Percentiles rank a stretch among this genome's conserved stretches.
phyloP scores from a whole-genome alignment of 2,113 vertebrate species.

The Grammomys dolichurus region DNA sequence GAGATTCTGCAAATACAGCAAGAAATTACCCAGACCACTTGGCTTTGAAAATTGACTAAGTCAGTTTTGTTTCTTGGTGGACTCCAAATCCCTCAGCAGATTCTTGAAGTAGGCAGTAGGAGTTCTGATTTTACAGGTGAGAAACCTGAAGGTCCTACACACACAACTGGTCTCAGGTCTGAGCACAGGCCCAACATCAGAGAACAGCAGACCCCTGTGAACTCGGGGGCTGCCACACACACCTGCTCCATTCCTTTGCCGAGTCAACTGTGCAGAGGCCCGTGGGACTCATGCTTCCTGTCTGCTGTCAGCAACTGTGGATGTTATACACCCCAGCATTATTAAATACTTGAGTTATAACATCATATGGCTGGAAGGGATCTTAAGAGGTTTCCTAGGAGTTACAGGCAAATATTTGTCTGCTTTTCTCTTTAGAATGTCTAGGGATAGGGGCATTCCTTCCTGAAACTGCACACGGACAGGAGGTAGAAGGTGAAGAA shows the following conservation, averaged over 20 bases:
- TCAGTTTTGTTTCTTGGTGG: slow-evolving; percentile 9
- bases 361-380: slow-evolving; percentile 67
- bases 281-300: slow-evolving; percentile 57
- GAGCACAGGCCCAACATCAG: background rate
- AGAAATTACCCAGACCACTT: slow-evolving; percentile 24
- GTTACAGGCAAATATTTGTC: slow-evolving; percentile 79
- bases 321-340: slow-evolving; percentile 68
- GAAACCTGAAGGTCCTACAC: background rate
- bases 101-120: background rate
- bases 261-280: slow-evolving; percentile 27
- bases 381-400: slow-evolving; percentile 78
- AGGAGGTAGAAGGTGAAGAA: background rate
- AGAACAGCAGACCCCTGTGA: background rate
- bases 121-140: slow-evolving; percentile 26
- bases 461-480: slow-evolving; percentile 31
- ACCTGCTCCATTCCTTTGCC: slow-evolving; percentile 64
- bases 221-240: background rate
- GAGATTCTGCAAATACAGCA: background rate
- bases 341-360: slow-evolving; percentile 83
- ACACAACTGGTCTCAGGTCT: background rate
- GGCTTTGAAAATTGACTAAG: slow-evolving; percentile 29
- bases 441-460: slow-evolving; percentile 58
- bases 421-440: slow-evolving; percentile 69
- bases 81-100: background rate
- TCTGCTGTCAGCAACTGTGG: slow-evolving; percentile 68